Evolutionary conservation across 2,797 vertebrate genomes (phyloP), one percentile per base, ranked within the genome.

Genomic region (Ctenochaetus hawaiiensis): DNA sequence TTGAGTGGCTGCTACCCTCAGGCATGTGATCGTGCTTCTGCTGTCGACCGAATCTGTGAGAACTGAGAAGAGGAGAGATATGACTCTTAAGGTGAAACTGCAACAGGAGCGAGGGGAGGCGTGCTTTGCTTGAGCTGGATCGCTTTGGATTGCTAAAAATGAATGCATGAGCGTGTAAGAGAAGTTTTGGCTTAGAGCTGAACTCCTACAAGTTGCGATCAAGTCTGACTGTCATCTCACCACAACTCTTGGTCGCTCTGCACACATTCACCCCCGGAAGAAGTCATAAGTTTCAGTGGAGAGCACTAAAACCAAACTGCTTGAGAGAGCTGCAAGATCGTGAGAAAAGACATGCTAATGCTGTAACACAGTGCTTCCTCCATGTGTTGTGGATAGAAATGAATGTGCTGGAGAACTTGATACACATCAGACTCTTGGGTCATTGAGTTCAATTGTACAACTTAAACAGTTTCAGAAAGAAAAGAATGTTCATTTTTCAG

Each of bases 251-350:
- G 16, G 54, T 87, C 23, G 16, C 43, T 69, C 45, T 54, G 72
- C 67, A 76, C 30, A 49, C 54, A 52, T 70, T 84, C 84, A 76
- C 47, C 64, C 60, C 80, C 58, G 39, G 65, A 89, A 77, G 62
- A 41, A 53, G 87, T 89, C 78, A 86, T 58, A 72, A 72, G 80
- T 91, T 89, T 91, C 82, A 59, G 75, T 70, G 75, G 75, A 67
- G 80, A 82, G 62, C 61, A 54, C 57, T 34, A 30, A 74, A 64
- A 60, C 67, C 41, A 45, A 63, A 63, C 67, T 67, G 12, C 57
- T 74, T 30, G 26, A 30, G 48, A 77, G 83, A 72, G 58, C 51
- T 53, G 61, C 34, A 43, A 53, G 63, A 87, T 78, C 7, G 49
- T 87, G 86, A 87, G 77, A 89, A 83, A 65, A 77, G 73, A 78